Evolutionary conservation across 2,797 vertebrate species (phyloP), one percentile per base, ranked within the genome.

Genomic region (Enteromius viviparus): DNA sequence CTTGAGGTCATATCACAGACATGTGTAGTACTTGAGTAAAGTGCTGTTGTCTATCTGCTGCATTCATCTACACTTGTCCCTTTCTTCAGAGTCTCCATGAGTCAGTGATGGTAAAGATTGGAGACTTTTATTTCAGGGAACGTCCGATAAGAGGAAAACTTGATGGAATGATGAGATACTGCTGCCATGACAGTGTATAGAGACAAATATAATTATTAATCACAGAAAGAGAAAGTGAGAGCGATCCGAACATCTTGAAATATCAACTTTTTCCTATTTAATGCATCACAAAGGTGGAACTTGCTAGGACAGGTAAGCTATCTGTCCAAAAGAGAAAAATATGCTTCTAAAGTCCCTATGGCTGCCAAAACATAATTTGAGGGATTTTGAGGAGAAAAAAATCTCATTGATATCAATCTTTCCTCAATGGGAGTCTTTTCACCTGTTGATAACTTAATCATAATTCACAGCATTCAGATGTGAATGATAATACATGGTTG

Each of bases 361-460:
- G 55, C 85, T 88, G 90, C 89, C 89, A 92, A 90, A 84, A 42
- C 1, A 49, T 84, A 53, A 91, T 89, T 88, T 83, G 90, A 81
- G 14, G 53, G 55, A 32, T 87, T 89, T 86, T 23, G 70, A 82
- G 68, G 45, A 45, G 64, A 40, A 40, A 84, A 84, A 83, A 75
- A 87, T 4, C 9, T 70, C n/a, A 77, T 66, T 37, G 60, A 23
- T 32, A 45, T 53, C n/a, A 82, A 84, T 84, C n/a, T 42, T 49
- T 65, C 32, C 49, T 47, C 1, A 23, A 62, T 77, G 19, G 55
- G 72, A 62, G 72, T 51, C 42, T 42, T 75, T 23, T 23, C 47
- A 69, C 23, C 29, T 0, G 1, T 40, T 37, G 6, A 51, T 32
- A 78, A 37, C 7, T 11, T 11, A 68, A 68, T 53, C 42, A 29